These are phyloP conservation scores for Melipona beecheii DNA, from an alignment of 2,888 invertebrate species.

Conservation along the genomic window DNA sequence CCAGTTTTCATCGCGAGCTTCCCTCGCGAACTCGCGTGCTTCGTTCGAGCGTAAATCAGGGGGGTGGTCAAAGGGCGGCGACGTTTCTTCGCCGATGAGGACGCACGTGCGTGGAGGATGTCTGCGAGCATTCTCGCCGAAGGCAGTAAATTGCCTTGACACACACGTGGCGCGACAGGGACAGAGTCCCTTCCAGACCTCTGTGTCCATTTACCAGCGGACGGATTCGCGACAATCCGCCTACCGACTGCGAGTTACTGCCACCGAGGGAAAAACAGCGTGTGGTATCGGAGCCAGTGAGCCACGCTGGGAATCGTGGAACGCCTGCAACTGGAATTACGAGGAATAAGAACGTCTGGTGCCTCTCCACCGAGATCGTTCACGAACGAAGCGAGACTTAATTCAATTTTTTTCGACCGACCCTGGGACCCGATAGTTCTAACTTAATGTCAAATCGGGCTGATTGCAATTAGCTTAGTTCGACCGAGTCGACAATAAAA, in stretches of 20 bases:
- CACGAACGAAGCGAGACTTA: neutral
- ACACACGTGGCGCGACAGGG: slow-evolving; percentile 53
- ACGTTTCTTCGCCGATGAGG: slow-evolving; percentile 30
- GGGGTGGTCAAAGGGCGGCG: slow-evolving; percentile 41
- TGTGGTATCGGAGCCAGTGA: no score
- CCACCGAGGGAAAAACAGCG: neutral
- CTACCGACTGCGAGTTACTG: slow-evolving; percentile 18
- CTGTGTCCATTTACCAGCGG: slow-evolving; percentile 40
- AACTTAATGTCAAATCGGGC: no score
- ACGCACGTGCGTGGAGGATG: slow-evolving; percentile 40
- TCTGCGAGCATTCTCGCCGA: slow-evolving; percentile 36
- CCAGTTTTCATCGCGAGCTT: slow-evolving; percentile 23
- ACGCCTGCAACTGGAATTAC: neutral
- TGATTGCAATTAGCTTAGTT: no score
- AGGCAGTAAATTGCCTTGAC: slow-evolving; percentile 54
- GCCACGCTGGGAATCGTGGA: neutral
- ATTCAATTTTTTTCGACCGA: neutral
- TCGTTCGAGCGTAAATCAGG: slow-evolving; percentile 36
- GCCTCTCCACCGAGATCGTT: neutral
- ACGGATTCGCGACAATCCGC: slow-evolving; percentile 9
- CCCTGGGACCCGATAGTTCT: no score
- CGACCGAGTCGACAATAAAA: no score
- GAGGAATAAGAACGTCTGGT: neutral
- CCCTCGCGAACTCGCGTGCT: slow-evolving; percentile 25
- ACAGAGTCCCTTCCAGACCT: slow-evolving; percentile 24